Evolutionary conservation across 2,797 vertebrate genomes (phyloP).

Genomic region (Cuculus canorus): DNA sequence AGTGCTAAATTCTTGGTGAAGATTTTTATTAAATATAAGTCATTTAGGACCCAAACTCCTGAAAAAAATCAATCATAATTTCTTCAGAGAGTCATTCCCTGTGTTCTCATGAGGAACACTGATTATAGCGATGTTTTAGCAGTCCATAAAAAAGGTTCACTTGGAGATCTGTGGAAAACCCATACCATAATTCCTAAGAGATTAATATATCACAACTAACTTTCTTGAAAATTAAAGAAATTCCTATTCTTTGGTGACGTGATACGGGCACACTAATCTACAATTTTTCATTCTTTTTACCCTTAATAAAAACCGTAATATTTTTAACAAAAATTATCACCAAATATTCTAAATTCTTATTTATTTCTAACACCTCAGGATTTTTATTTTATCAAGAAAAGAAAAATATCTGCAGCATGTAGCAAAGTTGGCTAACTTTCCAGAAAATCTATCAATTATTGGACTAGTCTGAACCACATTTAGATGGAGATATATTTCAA

Average conservation of each 20-base stretch:
- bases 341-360: not conserved
- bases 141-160: not conserved
- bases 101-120: not conserved
- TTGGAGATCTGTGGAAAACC: not conserved
- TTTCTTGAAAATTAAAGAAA: not conserved
- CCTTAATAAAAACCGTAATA: not conserved
- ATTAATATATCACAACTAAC: not conserved
- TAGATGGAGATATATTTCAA: not conserved
- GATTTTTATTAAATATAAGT: not conserved
- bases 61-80: conserved; percentile 34
- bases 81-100: not conserved
- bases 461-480: not conserved
- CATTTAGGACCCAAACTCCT: not conserved
- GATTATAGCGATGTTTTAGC: not conserved
- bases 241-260: not conserved
- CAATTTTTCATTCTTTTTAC: not conserved
- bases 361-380: not conserved
- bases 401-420: not conserved
- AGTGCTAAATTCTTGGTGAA: not conserved
- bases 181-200: not conserved
- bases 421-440: not conserved
- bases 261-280: not conserved
- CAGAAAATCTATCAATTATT: not conserved
- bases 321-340: not conserved
- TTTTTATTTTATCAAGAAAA: not conserved